Evolutionary conservation across 2,888 invertebrate genomes (phyloP).

Genomic region (Lacanobia oleracea): DNA sequence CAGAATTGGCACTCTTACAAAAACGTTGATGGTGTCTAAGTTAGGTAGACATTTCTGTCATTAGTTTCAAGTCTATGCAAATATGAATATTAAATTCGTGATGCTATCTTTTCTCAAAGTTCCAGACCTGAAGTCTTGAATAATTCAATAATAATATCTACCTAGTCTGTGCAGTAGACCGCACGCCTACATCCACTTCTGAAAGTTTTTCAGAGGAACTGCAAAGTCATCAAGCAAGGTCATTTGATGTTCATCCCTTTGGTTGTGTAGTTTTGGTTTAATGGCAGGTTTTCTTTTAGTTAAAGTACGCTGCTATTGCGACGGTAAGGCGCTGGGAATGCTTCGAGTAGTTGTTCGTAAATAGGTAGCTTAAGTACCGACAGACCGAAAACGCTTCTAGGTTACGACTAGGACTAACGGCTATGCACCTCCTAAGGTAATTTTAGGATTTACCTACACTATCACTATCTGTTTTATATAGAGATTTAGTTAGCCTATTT

Average conservation of each 20-base stretch:
- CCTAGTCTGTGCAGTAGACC: background rate
- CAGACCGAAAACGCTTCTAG: too few relatives aligned
- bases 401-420: background rate
- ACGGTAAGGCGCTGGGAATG: background rate
- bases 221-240: background rate
- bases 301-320: background rate
- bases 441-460: too few relatives aligned
- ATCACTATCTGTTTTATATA: background rate
- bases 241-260: background rate
- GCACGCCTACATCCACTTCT: background rate
- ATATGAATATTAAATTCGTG: conserved; percentile 20
- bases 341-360: background rate
- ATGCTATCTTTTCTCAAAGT: background rate
- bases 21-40: background rate
- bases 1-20: conserved; percentile 1
- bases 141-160: background rate
- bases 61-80: conserved; percentile 14
- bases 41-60: background rate
- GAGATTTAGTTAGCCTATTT: background rate
- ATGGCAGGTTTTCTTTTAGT: too few relatives aligned
- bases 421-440: background rate
- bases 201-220: background rate
- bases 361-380: background rate
- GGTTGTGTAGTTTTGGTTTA: background rate
- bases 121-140: conserved; percentile 1